These are phyloP conservation scores for Harpalus rufipes DNA, from an alignment of 2,888 invertebrate species.

Conservation along the genomic window DNA sequence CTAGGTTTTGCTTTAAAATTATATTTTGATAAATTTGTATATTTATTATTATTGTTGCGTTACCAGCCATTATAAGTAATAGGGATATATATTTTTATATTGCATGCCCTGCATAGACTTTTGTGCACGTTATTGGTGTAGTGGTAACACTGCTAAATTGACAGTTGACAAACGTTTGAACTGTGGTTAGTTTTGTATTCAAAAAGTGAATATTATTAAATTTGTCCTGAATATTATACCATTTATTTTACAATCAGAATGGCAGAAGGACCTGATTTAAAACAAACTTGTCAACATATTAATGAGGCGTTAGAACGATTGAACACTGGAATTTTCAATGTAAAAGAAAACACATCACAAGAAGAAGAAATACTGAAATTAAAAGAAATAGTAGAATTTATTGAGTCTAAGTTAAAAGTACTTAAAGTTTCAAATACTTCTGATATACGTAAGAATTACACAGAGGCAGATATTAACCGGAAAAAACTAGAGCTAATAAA, in stretches of 20 bases:
- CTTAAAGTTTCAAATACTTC: not conserved
- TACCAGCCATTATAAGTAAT: no score
- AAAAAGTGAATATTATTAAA: no score
- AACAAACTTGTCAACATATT: not conserved
- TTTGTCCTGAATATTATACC: no score
- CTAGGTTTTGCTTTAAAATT: no score
- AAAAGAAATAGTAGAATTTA: constrained; percentile 13
- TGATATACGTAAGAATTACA: not conserved
- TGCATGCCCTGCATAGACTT: no score
- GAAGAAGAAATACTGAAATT: constrained; percentile 21
- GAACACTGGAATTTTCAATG: not conserved
- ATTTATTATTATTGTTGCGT: no score
- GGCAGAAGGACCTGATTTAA: not conserved
- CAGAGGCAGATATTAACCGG: not conserved
- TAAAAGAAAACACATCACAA: not conserved
- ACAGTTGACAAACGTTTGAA: no score
- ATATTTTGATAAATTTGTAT: no score
- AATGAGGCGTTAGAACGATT: not conserved
- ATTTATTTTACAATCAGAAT: not conserved
- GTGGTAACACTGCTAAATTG: no score
- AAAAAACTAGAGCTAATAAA: not conserved
- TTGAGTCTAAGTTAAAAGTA: constrained; percentile 11
- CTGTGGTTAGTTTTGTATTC: no score
- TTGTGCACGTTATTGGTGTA: no score
- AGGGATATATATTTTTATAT: no score